Evolutionary conservation across 1,140 invertebrate species (phyloP).

Genomic region (Megathymus violae): DNA sequence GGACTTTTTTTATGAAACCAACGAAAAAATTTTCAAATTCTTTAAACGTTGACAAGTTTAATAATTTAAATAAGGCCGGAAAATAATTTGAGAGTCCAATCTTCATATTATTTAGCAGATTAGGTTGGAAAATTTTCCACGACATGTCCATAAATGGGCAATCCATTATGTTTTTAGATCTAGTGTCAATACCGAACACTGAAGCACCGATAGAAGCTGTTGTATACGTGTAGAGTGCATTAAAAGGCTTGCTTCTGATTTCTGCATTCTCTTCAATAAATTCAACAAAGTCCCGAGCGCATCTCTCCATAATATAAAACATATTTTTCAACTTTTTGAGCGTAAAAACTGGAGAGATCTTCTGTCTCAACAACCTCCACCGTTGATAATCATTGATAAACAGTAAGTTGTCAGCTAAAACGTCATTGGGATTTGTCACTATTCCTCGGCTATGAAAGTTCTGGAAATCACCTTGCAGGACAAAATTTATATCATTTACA

Average conservation of each 20-base stretch:
- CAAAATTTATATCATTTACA: constrained; percentile 2
- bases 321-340: constrained; percentile 73
- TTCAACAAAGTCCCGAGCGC: constrained; percentile 49
- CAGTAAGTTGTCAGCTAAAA: constrained; percentile 83
- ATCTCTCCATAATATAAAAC: constrained; percentile 58
- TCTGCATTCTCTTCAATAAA: constrained; percentile 42
- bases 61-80: constrained; percentile 36
- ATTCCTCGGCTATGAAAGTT: constrained; percentile 76
- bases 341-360: constrained; percentile 73
- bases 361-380: constrained; percentile 73
- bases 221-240: constrained; percentile 45
- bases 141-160: constrained; percentile 52
- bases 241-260: constrained; percentile 37
- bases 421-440: constrained; percentile 79
- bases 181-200: constrained; percentile 50
- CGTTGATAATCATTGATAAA: constrained; percentile 53
- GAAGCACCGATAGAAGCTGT: constrained; percentile 47
- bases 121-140: constrained; percentile 30
- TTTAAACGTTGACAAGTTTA: constrained; percentile 46
- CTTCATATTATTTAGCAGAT: constrained; percentile 36
- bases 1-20: too few species aligned
- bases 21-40: too few species aligned
- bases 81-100: constrained; percentile 37
- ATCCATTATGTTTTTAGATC: constrained; percentile 43
- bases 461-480: constrained; percentile 61